Conservation (phyloP, 1,140 invertebrate genomes). For the Coptotermes formosanus region DNA sequence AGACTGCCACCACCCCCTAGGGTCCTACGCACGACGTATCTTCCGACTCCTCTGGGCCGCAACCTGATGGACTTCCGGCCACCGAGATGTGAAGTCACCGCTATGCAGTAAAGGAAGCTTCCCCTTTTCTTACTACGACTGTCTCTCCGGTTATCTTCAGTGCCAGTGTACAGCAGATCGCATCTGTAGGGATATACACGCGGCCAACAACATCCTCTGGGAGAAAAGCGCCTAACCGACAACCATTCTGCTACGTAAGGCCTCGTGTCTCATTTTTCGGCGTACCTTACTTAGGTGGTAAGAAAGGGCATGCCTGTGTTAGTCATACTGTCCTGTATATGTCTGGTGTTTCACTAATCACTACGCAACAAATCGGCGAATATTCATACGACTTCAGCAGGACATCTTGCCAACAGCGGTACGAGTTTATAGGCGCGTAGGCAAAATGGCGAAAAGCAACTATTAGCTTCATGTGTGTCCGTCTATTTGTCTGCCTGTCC, state of each 20-base stretch:
- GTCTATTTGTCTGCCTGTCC: too few relatives aligned
- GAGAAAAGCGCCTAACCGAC: not conserved
- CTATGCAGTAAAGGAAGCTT: not conserved
- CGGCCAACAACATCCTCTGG: not conserved
- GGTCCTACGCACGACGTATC: not conserved
- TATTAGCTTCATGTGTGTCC: too few relatives aligned
- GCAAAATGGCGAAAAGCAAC: too few relatives aligned
- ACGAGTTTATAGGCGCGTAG: too few relatives aligned
- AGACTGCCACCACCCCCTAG: not conserved
- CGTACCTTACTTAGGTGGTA: too few relatives aligned
- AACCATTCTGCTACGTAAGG: not conserved
- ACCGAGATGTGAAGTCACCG: not conserved
- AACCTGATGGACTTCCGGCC: slow-evolving; percentile 16
- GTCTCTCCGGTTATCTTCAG: not conserved
- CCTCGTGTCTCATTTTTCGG: too few relatives aligned
- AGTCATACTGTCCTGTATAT: too few relatives aligned
- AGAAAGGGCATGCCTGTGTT: too few relatives aligned
- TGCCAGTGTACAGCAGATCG: not conserved
- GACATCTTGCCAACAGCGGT: too few relatives aligned
- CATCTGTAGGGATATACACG: not conserved
- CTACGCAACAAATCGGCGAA: too few relatives aligned
- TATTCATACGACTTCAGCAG: too few relatives aligned
- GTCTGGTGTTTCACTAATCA: too few relatives aligned
- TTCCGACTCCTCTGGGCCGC: slow-evolving; percentile 9
- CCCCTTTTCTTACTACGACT: not conserved